Percentiles rank a stretch among this genome's conserved stretches.
Evolutionary conservation across 2,113 vertebrate species (phyloP).

Genomic region (Xiphophorus maculatus): DNA sequence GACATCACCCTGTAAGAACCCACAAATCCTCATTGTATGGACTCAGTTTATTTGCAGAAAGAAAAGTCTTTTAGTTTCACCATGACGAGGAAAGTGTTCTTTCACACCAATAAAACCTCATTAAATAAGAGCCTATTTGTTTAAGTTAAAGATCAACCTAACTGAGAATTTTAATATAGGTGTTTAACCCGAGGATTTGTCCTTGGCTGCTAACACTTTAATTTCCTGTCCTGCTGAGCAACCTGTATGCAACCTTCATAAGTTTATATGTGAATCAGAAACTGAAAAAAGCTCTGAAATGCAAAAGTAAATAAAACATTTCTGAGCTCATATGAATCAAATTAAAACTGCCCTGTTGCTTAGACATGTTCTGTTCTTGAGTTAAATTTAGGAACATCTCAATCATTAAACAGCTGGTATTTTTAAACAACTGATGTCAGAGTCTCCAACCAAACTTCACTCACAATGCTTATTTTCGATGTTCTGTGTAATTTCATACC

Average conservation of each 20-base stretch:
- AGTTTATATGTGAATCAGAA: too few relatives aligned
- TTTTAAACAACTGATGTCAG: not conserved
- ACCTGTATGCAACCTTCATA: not conserved
- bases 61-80: conserved; percentile 42
- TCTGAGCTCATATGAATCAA: not conserved
- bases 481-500: too few relatives aligned
- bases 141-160: not conserved
- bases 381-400: not conserved
- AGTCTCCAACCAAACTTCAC: not conserved
- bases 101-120: conserved; percentile 11
- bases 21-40: conserved; percentile 51
- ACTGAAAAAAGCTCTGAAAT: too few relatives aligned
- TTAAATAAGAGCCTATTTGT: conserved; percentile 3
- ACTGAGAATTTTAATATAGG: not conserved
- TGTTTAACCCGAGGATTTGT: conserved; percentile 40
- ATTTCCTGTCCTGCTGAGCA: too few relatives aligned
- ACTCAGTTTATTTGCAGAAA: conserved; percentile 62
- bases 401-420: not conserved
- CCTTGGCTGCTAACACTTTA: conserved; percentile 16
- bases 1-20: conserved; percentile 72
- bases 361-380: not conserved
- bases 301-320: not conserved
- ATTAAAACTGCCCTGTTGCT: too few relatives aligned
- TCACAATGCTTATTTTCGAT: too few relatives aligned
- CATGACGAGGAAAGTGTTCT: conserved; percentile 13